phyloP scores from a whole-genome alignment of 1,140 invertebrate species.

The Mactra quadrangularis region DNA sequence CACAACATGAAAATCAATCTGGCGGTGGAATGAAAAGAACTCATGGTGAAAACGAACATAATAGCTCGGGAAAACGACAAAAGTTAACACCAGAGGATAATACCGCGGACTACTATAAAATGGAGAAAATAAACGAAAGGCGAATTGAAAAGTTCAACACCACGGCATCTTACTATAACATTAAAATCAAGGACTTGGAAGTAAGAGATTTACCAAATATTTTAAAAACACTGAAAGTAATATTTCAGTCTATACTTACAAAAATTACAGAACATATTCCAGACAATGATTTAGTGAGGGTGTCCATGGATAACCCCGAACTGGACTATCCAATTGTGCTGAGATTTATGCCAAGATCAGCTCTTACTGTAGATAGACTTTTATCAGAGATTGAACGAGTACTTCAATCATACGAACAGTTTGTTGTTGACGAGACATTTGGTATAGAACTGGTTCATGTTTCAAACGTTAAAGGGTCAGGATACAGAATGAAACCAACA shows the following conservation, averaged over 20 bases:
- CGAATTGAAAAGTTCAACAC: conserved; percentile 56
- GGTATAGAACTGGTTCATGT: conserved; percentile 59
- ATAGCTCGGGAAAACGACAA: conserved; percentile 2
- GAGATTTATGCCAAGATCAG: conserved; percentile 53
- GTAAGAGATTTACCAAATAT: conserved; percentile 51
- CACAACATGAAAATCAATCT: conserved; percentile 19
- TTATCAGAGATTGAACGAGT: conserved; percentile 57
- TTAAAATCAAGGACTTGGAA: conserved; percentile 50
- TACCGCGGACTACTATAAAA: conserved; percentile 2
- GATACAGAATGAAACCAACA: conserved; percentile 7
- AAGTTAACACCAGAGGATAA: conserved; percentile 2
- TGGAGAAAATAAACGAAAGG: conserved; percentile 10
- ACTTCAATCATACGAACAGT: conserved; percentile 61
- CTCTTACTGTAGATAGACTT: conserved; percentile 46
- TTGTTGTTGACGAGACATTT: conserved; percentile 59
- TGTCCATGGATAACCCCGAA: conserved; percentile 53
- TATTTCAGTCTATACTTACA: conserved; percentile 53
- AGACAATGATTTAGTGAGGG: conserved; percentile 40
- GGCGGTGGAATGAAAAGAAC: conserved; percentile 19
- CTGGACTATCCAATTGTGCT: conserved; percentile 59
- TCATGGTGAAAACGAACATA: neutral
- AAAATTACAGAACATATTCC: conserved; percentile 45
- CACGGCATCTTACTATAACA: conserved; percentile 48
- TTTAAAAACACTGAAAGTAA: conserved; percentile 17
- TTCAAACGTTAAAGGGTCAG: conserved; percentile 18